These are phyloP conservation scores for Holothuria glaberrima DNA, from an alignment of 35 echinoderm and acorn worm species.

Conservation along the genomic window DNA sequence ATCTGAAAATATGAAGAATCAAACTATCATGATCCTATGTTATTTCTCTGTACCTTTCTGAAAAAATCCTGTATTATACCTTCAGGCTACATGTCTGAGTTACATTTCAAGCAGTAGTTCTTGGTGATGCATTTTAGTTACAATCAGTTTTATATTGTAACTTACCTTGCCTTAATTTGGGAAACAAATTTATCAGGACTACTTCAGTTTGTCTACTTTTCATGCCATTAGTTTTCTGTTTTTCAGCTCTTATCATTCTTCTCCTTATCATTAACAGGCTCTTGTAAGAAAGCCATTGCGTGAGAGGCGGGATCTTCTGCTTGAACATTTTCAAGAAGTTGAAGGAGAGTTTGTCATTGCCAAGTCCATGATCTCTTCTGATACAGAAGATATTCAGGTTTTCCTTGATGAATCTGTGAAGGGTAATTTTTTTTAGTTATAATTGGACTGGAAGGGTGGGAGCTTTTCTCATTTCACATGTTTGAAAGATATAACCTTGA, in stretches of 20 bases:
- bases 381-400: constrained; percentile 89
- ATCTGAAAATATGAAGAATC: too few relatives aligned
- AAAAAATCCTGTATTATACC: too few relatives aligned
- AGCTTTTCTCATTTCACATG: too few relatives aligned
- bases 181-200: not conserved
- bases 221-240: not conserved
- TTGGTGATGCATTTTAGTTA: too few relatives aligned
- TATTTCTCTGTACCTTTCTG: too few relatives aligned
- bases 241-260: not conserved
- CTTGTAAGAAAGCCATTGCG: constrained; percentile 87
- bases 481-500: too few relatives aligned
- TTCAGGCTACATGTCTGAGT: too few relatives aligned
- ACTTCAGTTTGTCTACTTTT: not conserved
- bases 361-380: constrained; percentile 88
- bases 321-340: constrained; percentile 83
- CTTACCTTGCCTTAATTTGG: not conserved
- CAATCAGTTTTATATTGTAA: too few relatives aligned
- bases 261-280: constrained; percentile 43
- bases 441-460: too few relatives aligned
- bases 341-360: constrained; percentile 98
- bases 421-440: constrained; percentile 54
- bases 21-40: too few relatives aligned
- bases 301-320: constrained; percentile 76
- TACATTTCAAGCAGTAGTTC: too few relatives aligned
- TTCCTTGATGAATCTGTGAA: constrained; percentile 98